phyloP scores from a whole-genome alignment of 2,113 vertebrate species.

The Colius striatus region DNA sequence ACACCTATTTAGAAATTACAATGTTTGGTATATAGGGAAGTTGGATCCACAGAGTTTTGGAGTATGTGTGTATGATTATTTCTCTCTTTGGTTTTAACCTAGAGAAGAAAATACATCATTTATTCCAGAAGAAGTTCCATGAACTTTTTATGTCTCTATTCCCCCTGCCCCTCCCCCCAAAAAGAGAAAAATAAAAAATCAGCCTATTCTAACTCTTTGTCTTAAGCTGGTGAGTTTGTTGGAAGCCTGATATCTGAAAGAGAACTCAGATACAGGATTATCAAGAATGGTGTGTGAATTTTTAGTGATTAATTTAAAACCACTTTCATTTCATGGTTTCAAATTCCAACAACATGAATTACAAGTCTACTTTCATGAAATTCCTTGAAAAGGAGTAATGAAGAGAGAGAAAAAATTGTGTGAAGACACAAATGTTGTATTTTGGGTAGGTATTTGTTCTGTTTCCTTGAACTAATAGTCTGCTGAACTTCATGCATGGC shows the following conservation, averaged over 20 bases:
- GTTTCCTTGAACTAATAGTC: neutral
- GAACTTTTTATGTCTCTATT: neutral
- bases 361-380: neutral
- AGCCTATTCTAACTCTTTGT: neutral
- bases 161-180: accelerated
- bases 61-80: neutral
- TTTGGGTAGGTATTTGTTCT: neutral
- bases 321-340: neutral
- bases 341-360: neutral
- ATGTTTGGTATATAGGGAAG: neutral
- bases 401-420: neutral
- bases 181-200: neutral
- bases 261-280: neutral
- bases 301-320: neutral
- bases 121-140: neutral
- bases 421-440: neutral
- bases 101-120: neutral
- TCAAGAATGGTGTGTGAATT: neutral
- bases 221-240: neutral
- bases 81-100: neutral
- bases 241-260: neutral
- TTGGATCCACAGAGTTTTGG: neutral
- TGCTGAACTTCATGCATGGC: neutral
- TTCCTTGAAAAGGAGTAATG: neutral
- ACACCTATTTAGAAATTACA: neutral